Conservation (phyloP, 2,888 invertebrate genomes). For the Cantharis flavilabris region DNA sequence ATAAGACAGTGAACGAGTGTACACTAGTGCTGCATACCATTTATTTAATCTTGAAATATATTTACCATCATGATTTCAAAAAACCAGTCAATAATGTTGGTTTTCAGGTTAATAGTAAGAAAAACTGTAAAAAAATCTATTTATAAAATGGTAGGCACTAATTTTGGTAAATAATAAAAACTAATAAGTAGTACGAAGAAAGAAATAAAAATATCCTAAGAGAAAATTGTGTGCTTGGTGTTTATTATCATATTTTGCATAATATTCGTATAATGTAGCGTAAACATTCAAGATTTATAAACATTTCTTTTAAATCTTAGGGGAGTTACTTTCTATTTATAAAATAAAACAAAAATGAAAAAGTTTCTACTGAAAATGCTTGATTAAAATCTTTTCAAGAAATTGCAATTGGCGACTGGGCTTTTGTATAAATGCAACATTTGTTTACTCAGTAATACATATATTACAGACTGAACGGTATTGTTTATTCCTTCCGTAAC, state of each 20-base stretch:
- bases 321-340: background rate
- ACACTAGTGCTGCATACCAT: too few relatives aligned
- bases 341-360: conserved; percentile 3
- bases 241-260: background rate
- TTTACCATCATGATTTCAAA: too few relatives aligned
- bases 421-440: conserved; percentile 5
- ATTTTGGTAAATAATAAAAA: background rate
- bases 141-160: background rate
- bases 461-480: background rate
- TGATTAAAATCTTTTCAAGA: conserved; percentile 19
- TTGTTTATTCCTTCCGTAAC: background rate
- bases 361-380: conserved; percentile 8
- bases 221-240: background rate
- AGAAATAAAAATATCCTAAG: background rate
- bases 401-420: conserved; percentile 11
- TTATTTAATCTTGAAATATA: too few relatives aligned
- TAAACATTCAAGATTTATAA: background rate
- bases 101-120: too few relatives aligned
- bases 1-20: too few relatives aligned
- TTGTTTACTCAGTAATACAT: background rate
- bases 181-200: too few relatives aligned
- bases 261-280: background rate
- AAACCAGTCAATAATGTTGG: too few relatives aligned
- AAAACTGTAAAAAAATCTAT: background rate
- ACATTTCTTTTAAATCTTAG: background rate